phyloP scores from a whole-genome alignment of 1,140 invertebrate species.

The Drosophila pseudoananassae region DNA sequence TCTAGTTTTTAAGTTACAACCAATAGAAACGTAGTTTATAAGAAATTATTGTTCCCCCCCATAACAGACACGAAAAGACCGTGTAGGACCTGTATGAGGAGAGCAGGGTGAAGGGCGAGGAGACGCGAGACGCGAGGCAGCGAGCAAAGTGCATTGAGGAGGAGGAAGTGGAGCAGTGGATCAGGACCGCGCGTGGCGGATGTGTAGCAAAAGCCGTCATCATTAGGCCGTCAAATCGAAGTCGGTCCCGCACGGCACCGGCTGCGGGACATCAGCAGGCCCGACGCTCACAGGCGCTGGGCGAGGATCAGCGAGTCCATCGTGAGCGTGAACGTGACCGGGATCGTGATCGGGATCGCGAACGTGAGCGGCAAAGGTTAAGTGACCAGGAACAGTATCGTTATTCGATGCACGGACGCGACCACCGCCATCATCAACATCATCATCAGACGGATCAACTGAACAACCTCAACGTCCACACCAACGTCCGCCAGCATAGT shows the following conservation, averaged over 20 bases:
- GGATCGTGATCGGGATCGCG: conserved; percentile 2
- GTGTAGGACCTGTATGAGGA: conserved; percentile 42
- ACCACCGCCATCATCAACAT: conserved; percentile 13
- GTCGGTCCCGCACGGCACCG: conserved; percentile 50
- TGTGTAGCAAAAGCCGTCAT: conserved; percentile 38
- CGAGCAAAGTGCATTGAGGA: conserved; percentile 37
- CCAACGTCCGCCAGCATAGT: conserved; percentile 14
- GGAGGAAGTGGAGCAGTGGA: conserved; percentile 17
- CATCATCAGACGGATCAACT: conserved; percentile 33
- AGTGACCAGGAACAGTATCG: conserved; percentile 33
- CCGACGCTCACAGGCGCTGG: conserved; percentile 15
- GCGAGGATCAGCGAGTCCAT: conserved; percentile 28
- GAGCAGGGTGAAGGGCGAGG: conserved; percentile 37
- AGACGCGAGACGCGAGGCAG: conserved; percentile 47
- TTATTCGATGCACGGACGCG: conserved; percentile 21
- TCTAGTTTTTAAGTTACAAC: conserved; percentile 42
- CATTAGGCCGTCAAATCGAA: conserved; percentile 56
- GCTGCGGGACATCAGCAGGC: conserved; percentile 41
- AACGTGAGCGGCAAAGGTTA: background rate
- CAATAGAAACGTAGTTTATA: conserved; percentile 66
- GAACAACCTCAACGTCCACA: conserved; percentile 54
- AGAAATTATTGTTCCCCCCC: conserved; percentile 71
- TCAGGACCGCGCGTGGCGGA: conserved; percentile 30
- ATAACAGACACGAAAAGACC: conserved; percentile 41
- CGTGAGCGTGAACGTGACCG: conserved; percentile 10